Conservation (phyloP, 2,888 invertebrate genomes). For the Torymus auratus region DNA sequence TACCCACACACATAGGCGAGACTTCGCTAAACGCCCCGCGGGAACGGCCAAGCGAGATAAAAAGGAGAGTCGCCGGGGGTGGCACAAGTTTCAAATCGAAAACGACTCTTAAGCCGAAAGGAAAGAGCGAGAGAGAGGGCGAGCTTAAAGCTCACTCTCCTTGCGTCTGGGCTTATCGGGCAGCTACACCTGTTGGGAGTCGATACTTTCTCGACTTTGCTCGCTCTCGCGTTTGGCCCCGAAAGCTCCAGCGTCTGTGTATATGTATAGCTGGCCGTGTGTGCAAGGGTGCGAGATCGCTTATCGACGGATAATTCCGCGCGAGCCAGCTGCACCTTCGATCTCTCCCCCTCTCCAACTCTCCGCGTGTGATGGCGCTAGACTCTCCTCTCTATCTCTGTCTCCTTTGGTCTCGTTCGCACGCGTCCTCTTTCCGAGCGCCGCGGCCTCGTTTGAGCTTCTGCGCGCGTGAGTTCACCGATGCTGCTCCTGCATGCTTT, state of each 20-base stretch:
- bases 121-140: not conserved
- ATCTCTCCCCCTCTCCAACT: not conserved
- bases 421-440: too few species aligned
- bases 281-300: slow-evolving; percentile 12
- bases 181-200: slow-evolving; percentile 55
- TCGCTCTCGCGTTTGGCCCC: not conserved
- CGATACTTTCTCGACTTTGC: slow-evolving; percentile 43
- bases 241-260: not conserved
- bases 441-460: too few species aligned
- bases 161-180: slow-evolving; percentile 49
- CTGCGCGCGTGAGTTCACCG: too few species aligned
- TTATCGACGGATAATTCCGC: slow-evolving; percentile 45
- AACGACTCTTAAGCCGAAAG: slow-evolving; percentile 45
- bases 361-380: too few species aligned
- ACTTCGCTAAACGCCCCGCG: slow-evolving; percentile 36
- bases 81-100: slow-evolving; percentile 52
- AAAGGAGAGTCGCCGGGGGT: slow-evolving; percentile 3
- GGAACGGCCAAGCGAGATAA: slow-evolving; percentile 30
- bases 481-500: too few species aligned
- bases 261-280: not conserved
- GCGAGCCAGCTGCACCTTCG: slow-evolving; percentile 12
- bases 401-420: not conserved
- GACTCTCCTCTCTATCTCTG: not conserved
- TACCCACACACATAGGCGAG: not conserved
- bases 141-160: slow-evolving; percentile 38